Evolutionary conservation across 2,888 invertebrate genomes (phyloP).

Genomic region (Phrixothrix hirtus): DNA sequence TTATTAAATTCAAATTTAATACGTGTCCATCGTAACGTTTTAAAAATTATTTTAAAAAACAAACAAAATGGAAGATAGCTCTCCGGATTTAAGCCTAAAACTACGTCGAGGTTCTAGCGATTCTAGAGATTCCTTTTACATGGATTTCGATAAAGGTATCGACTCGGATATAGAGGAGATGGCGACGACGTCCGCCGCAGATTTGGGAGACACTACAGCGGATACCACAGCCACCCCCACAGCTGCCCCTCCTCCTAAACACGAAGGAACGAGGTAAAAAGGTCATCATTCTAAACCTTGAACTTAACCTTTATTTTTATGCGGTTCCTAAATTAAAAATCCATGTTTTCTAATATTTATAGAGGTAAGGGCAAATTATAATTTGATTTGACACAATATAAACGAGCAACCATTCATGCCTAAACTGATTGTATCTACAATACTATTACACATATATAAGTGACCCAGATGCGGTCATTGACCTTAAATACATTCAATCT

Average conservation of each 20-base stretch:
- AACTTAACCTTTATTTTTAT: too few relatives aligned
- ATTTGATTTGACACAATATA: too few relatives aligned
- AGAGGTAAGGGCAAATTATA: too few relatives aligned
- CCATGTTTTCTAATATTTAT: too few relatives aligned
- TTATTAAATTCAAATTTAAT: too few relatives aligned
- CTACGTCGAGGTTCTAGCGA: constrained; percentile 83
- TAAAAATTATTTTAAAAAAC: constrained; percentile 1
- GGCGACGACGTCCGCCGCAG: constrained; percentile 67
- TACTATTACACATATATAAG: too few relatives aligned
- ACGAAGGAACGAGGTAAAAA: constrained; percentile 48
- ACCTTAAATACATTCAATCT: too few relatives aligned
- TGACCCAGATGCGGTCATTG: too few relatives aligned
- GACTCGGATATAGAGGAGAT: constrained; percentile 89
- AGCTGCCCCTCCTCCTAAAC: constrained; percentile 49
- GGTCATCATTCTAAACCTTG: too few relatives aligned
- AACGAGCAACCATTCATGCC: too few relatives aligned
- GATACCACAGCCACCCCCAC: constrained; percentile 56
- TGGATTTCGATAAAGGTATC: constrained; percentile 89
- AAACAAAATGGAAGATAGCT: constrained; percentile 71
- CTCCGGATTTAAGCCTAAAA: constrained; percentile 84
- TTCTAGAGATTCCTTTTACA: constrained; percentile 85
- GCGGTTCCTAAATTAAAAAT: too few relatives aligned
- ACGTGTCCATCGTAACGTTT: constrained; percentile 2
- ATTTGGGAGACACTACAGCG: constrained; percentile 48
- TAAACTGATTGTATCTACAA: too few relatives aligned